Evolutionary conservation across 2,113 vertebrate genomes (phyloP), one percentile per base, ranked within the genome.

Genomic region (Platysteira castanea): DNA sequence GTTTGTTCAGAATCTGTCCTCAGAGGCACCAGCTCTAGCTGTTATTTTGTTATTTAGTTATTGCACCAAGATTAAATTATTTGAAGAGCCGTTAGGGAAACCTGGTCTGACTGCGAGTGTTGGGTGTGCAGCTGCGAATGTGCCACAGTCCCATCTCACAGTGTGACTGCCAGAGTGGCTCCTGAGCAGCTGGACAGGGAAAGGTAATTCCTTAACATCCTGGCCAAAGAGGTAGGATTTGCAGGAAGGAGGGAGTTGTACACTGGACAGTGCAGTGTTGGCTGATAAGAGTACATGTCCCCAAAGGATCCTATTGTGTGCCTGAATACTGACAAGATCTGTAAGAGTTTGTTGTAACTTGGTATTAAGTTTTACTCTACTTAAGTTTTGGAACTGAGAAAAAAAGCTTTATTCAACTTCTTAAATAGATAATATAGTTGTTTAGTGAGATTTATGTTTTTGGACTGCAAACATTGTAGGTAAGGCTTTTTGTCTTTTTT

Each of bases 81-180:
- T 59, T 49, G 24, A 22, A 10, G n/a, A 22, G 26, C 7, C 3
- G 0, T 37, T 41, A 14, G 30, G 46, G 28, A 56, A 56, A 5
- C 9, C 12, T 39, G 69, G 18, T 54, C 11, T 54, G 69, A 12
- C 41, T 28, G n/a, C 0, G 3, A 65, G 42, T 11, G 27, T 18
- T 23, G 39, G 30, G 19, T 21, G 69, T 6, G 10, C 19, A 39
- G 52, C 52, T 52, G 53, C 0, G 5, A n/a, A 5, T 5, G 12
- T 3, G 2, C 18, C 37, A 6, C 1, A 0, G 27, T 20, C 28
- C 16, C 69, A 26, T 46, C 54, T 22, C 26, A 2, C 41, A 23
- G 21, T 18, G 47, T 6, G 14, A 35, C 14, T 54, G 41, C 54
- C 54, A 61, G 47, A 17, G 47, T 19, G 54, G 41, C 54, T 69